phyloP scores from a whole-genome alignment of 2,113 vertebrate species.

The Forbesichthys agassizii region DNA sequence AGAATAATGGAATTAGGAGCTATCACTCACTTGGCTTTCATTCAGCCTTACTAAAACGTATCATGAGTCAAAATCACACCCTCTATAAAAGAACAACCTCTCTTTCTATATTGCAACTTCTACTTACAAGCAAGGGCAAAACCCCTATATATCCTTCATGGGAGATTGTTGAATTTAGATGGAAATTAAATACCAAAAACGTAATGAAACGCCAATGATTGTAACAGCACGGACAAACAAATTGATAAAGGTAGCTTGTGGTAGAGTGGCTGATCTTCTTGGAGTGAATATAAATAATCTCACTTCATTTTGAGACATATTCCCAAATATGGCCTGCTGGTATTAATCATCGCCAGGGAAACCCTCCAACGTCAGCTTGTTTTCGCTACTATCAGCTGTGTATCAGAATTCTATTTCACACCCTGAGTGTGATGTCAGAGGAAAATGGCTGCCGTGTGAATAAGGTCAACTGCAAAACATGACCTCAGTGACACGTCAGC shows the following conservation, averaged over 20 bases:
- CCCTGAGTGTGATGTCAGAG: no score
- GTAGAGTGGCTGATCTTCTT: not conserved
- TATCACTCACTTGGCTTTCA: not conserved
- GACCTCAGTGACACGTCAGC: no score
- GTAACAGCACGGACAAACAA: constrained; percentile 2
- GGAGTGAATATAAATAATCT: no score
- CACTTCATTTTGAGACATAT: not conserved
- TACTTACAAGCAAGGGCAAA: no score
- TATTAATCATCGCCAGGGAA: no score
- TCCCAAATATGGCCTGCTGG: no score
- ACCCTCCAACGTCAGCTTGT: no score
- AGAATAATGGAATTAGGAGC: constrained; percentile 3
- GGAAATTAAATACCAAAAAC: constrained; percentile 29
- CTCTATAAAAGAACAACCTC: not conserved
- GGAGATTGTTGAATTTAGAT: constrained; percentile 27
- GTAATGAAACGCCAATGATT: constrained; percentile 10
- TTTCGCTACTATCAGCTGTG: no score
- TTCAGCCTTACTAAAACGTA: not conserved
- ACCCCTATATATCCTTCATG: not conserved
- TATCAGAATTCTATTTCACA: no score
- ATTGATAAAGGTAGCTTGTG: constrained; percentile 10
- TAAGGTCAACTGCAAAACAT: no score
- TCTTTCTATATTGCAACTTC: no score
- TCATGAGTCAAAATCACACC: constrained; percentile 10
- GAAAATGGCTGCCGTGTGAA: no score